These are phyloP conservation scores for Hetaerina titia DNA, from an alignment of 2,888 invertebrate species.

Conservation along the genomic window DNA sequence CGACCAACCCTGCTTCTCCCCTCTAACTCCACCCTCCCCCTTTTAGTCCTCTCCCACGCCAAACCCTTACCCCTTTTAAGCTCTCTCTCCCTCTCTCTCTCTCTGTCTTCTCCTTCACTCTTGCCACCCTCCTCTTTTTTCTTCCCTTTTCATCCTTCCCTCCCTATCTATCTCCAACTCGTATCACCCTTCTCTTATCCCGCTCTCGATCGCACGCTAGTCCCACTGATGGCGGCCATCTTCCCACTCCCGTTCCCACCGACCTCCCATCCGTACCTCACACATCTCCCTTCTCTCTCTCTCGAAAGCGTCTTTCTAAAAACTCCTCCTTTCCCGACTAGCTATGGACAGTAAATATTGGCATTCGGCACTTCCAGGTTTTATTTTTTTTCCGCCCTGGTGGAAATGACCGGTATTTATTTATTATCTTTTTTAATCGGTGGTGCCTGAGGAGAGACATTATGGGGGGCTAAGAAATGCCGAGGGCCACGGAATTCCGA, in stretches of 20 bases:
- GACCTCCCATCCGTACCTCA: background rate
- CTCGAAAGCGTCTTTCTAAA: background rate
- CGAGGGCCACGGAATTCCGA: background rate
- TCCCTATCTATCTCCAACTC: background rate
- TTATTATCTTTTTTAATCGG: background rate
- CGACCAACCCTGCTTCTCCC: background rate
- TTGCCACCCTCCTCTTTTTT: background rate
- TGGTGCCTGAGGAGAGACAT: background rate
- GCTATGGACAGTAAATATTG: too few species aligned
- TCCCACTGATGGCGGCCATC: too few species aligned
- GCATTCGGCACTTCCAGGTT: too few species aligned
- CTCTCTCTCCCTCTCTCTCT: slow-evolving; percentile 13
- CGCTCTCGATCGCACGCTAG: too few species aligned
- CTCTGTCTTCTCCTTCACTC: background rate
- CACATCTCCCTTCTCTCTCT: background rate
- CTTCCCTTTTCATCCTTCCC: background rate
- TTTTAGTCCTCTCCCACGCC: background rate
- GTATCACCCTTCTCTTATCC: too few species aligned
- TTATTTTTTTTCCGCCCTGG: too few species aligned
- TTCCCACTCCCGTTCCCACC: background rate
- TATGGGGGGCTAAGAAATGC: background rate
- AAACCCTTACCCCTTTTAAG: background rate
- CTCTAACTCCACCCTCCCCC: background rate
- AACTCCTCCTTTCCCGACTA: too few species aligned
- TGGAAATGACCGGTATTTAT: too few species aligned